Percentiles rank a stretch among this genome's conserved stretches.
phyloP scores from a whole-genome alignment of 2,797 vertebrate species.

The Smutsia gigantea region DNA sequence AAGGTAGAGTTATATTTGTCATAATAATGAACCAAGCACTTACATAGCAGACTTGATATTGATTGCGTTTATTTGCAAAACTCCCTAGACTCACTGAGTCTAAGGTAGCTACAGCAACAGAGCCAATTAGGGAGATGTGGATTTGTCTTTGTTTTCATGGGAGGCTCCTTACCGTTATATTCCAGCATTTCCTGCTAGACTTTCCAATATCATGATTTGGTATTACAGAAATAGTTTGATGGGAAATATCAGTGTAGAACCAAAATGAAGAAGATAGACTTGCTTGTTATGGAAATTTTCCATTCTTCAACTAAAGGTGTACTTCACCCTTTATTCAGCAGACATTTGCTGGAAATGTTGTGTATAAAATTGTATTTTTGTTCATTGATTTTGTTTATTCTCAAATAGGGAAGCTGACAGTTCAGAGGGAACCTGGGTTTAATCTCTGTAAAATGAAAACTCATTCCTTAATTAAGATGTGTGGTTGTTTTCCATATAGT shows the following conservation, averaged over 20 bases:
- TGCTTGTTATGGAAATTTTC: background rate
- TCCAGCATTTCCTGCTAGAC: background rate
- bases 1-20: background rate
- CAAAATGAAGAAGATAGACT: background rate
- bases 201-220: background rate
- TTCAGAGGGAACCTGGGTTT: background rate
- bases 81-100: conserved; percentile 63
- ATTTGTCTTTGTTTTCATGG: conserved; percentile 64
- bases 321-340: background rate
- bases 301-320: background rate
- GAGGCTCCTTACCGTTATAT: background rate
- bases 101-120: conserved; percentile 68
- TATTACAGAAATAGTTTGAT: conserved; percentile 18
- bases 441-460: conserved; percentile 34
- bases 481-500: conserved; percentile 30
- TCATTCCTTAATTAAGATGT: conserved; percentile 31
- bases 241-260: background rate
- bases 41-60: background rate
- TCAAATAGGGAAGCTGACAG: background rate
- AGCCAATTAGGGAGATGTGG: conserved; percentile 54
- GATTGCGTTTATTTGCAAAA: conserved; percentile 45
- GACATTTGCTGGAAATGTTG: conserved; percentile 32
- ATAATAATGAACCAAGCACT: background rate
- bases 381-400: background rate
- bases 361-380: background rate